Evolutionary conservation across 2,888 invertebrate species (phyloP), one percentile per base, ranked within the genome.

Genomic region (Boloria euphrosyne): DNA sequence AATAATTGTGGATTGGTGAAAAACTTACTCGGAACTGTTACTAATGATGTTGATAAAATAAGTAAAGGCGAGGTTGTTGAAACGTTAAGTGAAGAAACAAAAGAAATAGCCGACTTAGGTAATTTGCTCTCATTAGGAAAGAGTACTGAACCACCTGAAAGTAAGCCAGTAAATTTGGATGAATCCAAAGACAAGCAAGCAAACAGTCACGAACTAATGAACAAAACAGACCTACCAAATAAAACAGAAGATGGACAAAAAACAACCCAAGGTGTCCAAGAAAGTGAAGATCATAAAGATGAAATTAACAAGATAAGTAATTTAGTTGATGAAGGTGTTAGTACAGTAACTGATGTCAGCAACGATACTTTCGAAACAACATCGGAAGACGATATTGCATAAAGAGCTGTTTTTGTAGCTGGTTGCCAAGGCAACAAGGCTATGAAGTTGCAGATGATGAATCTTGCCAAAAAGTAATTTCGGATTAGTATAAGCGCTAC

Each of bases 1-100:
- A 17, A 17, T 50, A 59, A 59, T 13, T 59, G 49, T 59, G 49
- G 47, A 10, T 31, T 59, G 17, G 27, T 59, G 1, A 38, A 10
- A 49, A 49, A 59, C 7, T 14, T 59, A 16, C n/a, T 49, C 4
- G 16, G 14, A 13, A 31, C 49, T 38, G 31, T 49, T 13, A 17
- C 31, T 4, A 18, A 38, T 17, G 49, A 59, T 5, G 31, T 59
- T 5, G 4, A 38, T 59, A 38, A 49, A 59, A 49, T 59, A 47
- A 50, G 7, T 16, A 47, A 59, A 17, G 16, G 31, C 17, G 31
- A 59, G 16, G 3, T 49, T 7, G 14, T 47, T 38, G 14, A 59
- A 7, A 17, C 38, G 4, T 14, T 50, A 14, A 16, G 31, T 50
- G 22, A 38, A 59, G 59, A 59, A 59, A 49, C 14, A 7, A 18